Base-by-base conservation (phyloP, 1,140 invertebrate species). In the Camponotus vicinus region DNA sequence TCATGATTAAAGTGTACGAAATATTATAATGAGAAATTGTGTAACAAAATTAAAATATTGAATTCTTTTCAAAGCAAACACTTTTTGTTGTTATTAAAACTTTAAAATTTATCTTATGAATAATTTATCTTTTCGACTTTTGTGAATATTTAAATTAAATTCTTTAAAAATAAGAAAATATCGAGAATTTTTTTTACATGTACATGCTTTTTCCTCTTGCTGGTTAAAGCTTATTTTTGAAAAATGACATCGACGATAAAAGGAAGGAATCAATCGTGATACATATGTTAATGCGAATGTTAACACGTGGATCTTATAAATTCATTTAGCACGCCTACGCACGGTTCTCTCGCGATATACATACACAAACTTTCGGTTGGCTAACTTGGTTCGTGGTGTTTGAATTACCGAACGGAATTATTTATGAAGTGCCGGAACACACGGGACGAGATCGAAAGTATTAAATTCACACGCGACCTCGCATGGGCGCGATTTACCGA, bases 401-500 rank as follows among this genome's bases (percentile, higher is more conserved):
- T 89, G 67, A 85, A 89, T 89, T 87, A 89, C 70, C 63, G 85
- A 69, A 15, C 3, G 49, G n/a, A 79, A 89, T 90, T 87, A 89
- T 89, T 90, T 88, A 90, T 59, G 55, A 90, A 71, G 52, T 82
- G 69, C 61, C 71, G 70, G 18, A 52, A 64, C 15, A 18, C 49
- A 5, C 11, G 8, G 27, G 64, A 34, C 11, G 11, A 34, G 64
- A 34, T 64, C 40, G 45, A 85, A 85, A 84, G 69, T 79, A 86
- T 76, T 77, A 77, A 83, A 82, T 61, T 80, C 59, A 73, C 66
- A 61, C 79, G 27, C 67, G 13, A 18, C 32, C 13, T 21, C 45
- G 27, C 27, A n/a, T 40, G 5, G 18, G 15, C 2, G 42, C 77
- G 79, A 61, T 63, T 63, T 18, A 42, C 40, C 27, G 32, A 70